These are phyloP conservation scores for Tipula confusa DNA, from an alignment of 2,888 invertebrate species.

Conservation along the genomic window DNA sequence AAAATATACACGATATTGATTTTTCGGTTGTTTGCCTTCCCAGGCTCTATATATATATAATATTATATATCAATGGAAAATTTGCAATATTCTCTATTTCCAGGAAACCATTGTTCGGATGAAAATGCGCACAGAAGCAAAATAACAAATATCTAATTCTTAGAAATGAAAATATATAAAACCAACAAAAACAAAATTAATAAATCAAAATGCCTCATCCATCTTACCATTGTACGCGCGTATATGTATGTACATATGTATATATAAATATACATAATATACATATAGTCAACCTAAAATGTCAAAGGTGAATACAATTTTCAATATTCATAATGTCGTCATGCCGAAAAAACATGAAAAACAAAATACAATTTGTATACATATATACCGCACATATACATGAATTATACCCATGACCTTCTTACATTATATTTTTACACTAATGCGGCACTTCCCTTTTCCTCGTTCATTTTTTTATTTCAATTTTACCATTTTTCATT, in stretches of 20 bases:
- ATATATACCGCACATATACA: too few species aligned
- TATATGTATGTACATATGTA: neutral
- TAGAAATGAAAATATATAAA: neutral
- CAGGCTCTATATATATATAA: neutral
- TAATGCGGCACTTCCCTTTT: neutral
- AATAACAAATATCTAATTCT: neutral
- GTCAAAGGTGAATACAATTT: neutral
- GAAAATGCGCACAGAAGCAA: neutral
- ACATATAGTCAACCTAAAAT: neutral
- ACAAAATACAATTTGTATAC: neutral
- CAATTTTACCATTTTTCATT: neutral
- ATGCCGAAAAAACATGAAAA: neutral
- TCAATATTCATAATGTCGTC: neutral
- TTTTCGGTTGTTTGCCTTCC: neutral
- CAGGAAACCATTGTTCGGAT: slow-evolving; percentile 1
- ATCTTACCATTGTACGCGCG: neutral
- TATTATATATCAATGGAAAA: neutral
- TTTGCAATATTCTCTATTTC: neutral
- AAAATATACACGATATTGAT: neutral
- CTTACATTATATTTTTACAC: neutral
- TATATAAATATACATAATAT: neutral
- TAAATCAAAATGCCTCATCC: slow-evolving; percentile 21
- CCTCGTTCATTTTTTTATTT: neutral
- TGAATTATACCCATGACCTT: neutral
- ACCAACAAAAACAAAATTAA: neutral